A percentile compares a stretch with the other conserved stretches of the same genome.
Conservation (phyloP, 2,113 vertebrate genomes). For the Tetrao urogallus region DNA sequence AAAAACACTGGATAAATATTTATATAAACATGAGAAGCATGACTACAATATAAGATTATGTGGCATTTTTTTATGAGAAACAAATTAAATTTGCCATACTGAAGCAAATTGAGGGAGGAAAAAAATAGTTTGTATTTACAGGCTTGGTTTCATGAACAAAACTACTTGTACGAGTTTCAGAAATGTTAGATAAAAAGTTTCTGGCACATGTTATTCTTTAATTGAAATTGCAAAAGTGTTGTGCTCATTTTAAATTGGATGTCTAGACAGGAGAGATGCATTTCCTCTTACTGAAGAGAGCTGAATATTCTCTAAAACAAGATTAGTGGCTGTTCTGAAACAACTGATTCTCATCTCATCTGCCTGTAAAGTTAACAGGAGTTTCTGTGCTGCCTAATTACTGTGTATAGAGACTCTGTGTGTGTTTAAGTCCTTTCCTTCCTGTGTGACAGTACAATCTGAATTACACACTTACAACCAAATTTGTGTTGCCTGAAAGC, state of each 20-base stretch:
- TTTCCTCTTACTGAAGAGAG: slow-evolving; percentile 18
- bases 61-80: neutral
- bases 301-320: neutral
- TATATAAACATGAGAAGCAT: slow-evolving; percentile 16
- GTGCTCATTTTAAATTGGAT: slow-evolving; percentile 52
- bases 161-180: slow-evolving; percentile 29
- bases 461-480: neutral
- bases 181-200: slow-evolving; percentile 55
- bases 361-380: neutral
- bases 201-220: slow-evolving; percentile 37
- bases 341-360: neutral
- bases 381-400: neutral
- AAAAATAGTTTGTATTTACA: slow-evolving; percentile 58
- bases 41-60: neutral
- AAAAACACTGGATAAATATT: slow-evolving; percentile 35
- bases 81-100: slow-evolving; percentile 31
- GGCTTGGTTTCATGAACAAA: slow-evolving; percentile 40
- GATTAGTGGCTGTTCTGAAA: neutral
- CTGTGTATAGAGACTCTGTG: neutral
- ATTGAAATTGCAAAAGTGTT: slow-evolving; percentile 23
- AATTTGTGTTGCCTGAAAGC: neutral
- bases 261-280: slow-evolving; percentile 62
- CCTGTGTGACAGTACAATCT: neutral
- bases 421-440: neutral
- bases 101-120: slow-evolving; percentile 16